Percentiles rank a stretch among this genome's conserved stretches.
Evolutionary conservation across 2,797 vertebrate genomes (phyloP).

Genomic region (Paratrypauchen microcephalus): DNA sequence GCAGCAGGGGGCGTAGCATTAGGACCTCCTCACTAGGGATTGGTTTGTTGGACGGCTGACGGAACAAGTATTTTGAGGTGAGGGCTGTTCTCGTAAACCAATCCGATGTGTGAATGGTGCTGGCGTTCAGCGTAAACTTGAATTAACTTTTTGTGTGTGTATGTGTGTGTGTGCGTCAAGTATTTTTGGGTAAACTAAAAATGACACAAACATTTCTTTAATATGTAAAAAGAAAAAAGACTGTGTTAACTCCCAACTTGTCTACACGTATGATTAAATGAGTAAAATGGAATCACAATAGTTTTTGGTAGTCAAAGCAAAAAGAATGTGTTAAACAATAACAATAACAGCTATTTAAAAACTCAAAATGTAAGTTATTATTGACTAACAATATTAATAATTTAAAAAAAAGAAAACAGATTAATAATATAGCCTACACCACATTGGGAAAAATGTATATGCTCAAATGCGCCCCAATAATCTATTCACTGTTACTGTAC

Average conservation of each 20-base stretch:
- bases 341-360: too few species aligned
- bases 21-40: conserved; percentile 46
- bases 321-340: background rate
- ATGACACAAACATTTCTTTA: conserved; percentile 8
- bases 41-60: conserved; percentile 41
- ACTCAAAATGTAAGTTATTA: too few species aligned
- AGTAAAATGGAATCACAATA: background rate
- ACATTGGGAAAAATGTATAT: too few species aligned
- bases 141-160: conserved; percentile 33
- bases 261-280: background rate
- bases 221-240: background rate
- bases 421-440: too few species aligned
- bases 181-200: conserved; percentile 19
- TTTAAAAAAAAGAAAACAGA: too few species aligned
- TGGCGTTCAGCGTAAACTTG: conserved; percentile 19
- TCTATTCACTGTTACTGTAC: background rate
- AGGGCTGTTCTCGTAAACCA: conserved; percentile 23
- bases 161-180: conserved; percentile 12
- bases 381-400: too few species aligned
- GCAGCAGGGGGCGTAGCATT: conserved; percentile 56
- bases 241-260: conserved; percentile 11
- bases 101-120: conserved; percentile 26
- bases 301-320: background rate
- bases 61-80: conserved; percentile 38
- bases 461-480: too few species aligned